Base-by-base conservation (phyloP, 64 coral and sea anemone genomes). In the Montipora capricornis region DNA sequence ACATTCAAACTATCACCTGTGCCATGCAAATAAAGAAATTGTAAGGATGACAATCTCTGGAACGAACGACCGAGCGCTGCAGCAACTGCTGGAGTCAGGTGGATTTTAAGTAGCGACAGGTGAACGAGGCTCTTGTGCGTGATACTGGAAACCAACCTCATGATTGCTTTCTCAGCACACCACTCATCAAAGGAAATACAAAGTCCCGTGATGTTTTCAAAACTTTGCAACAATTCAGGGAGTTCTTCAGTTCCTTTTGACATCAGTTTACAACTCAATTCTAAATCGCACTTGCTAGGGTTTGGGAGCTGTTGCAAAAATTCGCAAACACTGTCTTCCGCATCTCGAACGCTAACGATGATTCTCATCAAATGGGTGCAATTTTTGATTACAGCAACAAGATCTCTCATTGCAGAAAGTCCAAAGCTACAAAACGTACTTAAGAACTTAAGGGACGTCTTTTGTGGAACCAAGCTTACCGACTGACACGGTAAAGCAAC, bases 401-500 rank as follows among this genome's bases (percentile, higher is more conserved):
- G 0, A 22, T 22, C 22, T 79, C 51, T 79, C 47, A n/a, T 79
- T 19, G 16, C 14, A 49, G 16, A 0, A 53, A 3, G 0, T n/a
- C n/a, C n/a, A n/a, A n/a, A n/a, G n/a, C n/a, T n/a, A n/a, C n/a
- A n/a, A 1, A 81, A 12, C 44, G 0, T 26, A 61, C 48, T 59
- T 81, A 81, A 81, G 79, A 81, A 81, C 29, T 81, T 57, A 2
- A 59, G 24, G 59, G 50, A 81, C 24, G 79, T 13, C 20, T 81
- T 49, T 19, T 26, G 14, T 22, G 79, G 59, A 81, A 19, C 53
- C 79, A 22, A 37, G 14, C 9, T 60, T 81, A 22, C 26, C 26
- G 26, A 26, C 0, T 26, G 26, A 26, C 26, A 26, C 26, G 26
- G 26, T 26, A 26, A 26, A 26, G 26, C 26, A 26, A 1, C 26